Base-by-base conservation (phyloP, 1,140 invertebrate species). In the Brachystomella parvula region DNA sequence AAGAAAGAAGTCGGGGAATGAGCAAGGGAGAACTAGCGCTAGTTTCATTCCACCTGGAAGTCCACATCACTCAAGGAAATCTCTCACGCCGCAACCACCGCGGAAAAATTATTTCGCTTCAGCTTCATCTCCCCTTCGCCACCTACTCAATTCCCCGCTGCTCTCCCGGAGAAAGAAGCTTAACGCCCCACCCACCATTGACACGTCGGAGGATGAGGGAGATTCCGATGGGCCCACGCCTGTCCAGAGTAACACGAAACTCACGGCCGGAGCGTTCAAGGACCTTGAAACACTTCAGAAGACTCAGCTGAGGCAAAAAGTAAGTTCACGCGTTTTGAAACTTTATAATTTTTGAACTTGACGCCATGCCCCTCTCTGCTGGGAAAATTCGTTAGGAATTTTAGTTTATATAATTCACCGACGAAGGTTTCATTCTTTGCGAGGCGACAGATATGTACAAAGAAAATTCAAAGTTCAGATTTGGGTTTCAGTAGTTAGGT, bases 271-370 rank as follows among this genome's bases (percentile, higher is more conserved):
- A 63, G 35, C 61, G 78, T 95, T 92, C 76, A 85, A 86, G 66
- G 89, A 96, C 78, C 81, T 96, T 63, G 92, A 96, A 80, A 92
- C 89, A 58, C 95, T 96, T 77, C 94, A 96, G 77, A 96, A 96
- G 79, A 89, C 90, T 44, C 92, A 95, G 75, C 82, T 96, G 33
- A 84, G 90, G 71, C 92, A 96, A 77, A 95, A 96, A 86, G 92
- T 94, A n/a, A n/a, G n/a, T n/a, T n/a, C n/a, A n/a, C n/a, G n/a
- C n/a, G n/a, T n/a, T n/a, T n/a, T n/a, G n/a, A n/a, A n/a, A n/a
- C n/a, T n/a, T n/a, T n/a, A n/a, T n/a, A n/a, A n/a, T n/a, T n/a
- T n/a, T 76, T 70, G 62, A 63, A 64, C 67, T 12, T 19, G 24
- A 60, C 15, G 3, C n/a, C 1, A 12, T 1, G 2, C 24, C 2